Evolutionary conservation across 2,888 invertebrate genomes (phyloP).

Genomic region (Eurois occulta): DNA sequence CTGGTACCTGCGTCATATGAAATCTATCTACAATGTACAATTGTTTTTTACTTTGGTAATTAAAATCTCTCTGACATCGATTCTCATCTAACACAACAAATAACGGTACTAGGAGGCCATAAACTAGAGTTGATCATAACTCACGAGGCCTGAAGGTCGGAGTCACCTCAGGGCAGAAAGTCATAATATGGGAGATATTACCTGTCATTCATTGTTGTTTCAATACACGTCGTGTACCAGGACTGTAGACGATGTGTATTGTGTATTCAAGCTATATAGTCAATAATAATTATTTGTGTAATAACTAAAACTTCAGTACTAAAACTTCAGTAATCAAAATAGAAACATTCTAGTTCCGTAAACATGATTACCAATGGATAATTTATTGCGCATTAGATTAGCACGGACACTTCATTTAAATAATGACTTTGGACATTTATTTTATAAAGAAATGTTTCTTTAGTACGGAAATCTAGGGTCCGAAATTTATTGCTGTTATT

Average conservation of each 20-base stretch:
- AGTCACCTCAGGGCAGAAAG: conserved; percentile 62
- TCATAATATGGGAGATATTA: conserved; percentile 58
- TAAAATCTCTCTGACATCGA: conserved; percentile 40
- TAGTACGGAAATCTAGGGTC: no score
- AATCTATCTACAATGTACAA: neutral
- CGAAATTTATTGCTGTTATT: no score
- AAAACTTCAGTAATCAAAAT: conserved; percentile 11
- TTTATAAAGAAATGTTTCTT: no score
- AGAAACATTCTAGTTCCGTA: neutral
- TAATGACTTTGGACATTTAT: neutral
- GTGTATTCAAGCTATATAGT: neutral
- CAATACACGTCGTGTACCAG: conserved; percentile 23
- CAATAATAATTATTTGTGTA: neutral
- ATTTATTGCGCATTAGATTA: neutral
- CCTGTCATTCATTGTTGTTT: conserved; percentile 64
- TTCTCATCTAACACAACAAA: conserved; percentile 35
- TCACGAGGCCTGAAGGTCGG: conserved; percentile 48
- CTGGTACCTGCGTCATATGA: neutral
- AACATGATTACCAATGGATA: neutral
- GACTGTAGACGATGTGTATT: conserved; percentile 23
- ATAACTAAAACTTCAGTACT: conserved; percentile 2
- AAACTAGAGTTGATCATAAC: conserved; percentile 62
- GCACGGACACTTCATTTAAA: neutral
- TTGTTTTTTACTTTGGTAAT: conserved; percentile 7
- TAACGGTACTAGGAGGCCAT: conserved; percentile 57